phyloP scores from a whole-genome alignment of 2,888 invertebrate genomes.

The Drosophila pseudotakahashii region DNA sequence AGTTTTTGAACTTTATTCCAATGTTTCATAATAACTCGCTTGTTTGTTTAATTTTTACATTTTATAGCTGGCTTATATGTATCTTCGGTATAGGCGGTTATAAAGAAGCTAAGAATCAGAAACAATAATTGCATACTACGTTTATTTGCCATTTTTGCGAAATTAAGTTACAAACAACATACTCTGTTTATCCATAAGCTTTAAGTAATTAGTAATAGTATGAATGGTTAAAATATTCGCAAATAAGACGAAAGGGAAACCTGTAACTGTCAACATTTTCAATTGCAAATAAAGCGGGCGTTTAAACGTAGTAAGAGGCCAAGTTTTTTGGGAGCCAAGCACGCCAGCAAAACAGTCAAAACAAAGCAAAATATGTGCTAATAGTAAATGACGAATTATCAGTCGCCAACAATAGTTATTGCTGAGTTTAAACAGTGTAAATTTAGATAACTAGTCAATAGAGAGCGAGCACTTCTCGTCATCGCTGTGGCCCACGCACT shows the following conservation, averaged over 20 bases:
- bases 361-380: slow-evolving; percentile 18
- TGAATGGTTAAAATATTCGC: slow-evolving; percentile 11
- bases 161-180: not conserved
- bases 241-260: slow-evolving; percentile 2
- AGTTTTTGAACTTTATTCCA: slow-evolving; percentile 27
- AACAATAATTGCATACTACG: slow-evolving; percentile 25
- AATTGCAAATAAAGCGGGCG: slow-evolving; percentile 20
- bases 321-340: slow-evolving; percentile 16
- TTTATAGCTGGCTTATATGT: slow-evolving; percentile 18
- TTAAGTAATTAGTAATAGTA: slow-evolving; percentile 15
- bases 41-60: slow-evolving; percentile 13
- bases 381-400: slow-evolving; percentile 38
- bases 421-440: slow-evolving; percentile 35
- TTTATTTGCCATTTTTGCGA: slow-evolving; percentile 25
- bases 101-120: slow-evolving; percentile 22
- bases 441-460: slow-evolving; percentile 78
- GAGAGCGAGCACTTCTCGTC: slow-evolving; percentile 85
- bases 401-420: slow-evolving; percentile 39
- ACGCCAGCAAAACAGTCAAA: not conserved
- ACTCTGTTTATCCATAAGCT: slow-evolving; percentile 18
- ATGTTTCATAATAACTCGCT: slow-evolving; percentile 13
- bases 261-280: slow-evolving; percentile 1
- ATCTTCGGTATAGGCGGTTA: slow-evolving; percentile 26
- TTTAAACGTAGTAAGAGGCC: slow-evolving; percentile 18
- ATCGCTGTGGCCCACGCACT: slow-evolving; percentile 91